phyloP scores from a whole-genome alignment of 2,888 invertebrate genomes.

The Eucriotettix oculatus region DNA sequence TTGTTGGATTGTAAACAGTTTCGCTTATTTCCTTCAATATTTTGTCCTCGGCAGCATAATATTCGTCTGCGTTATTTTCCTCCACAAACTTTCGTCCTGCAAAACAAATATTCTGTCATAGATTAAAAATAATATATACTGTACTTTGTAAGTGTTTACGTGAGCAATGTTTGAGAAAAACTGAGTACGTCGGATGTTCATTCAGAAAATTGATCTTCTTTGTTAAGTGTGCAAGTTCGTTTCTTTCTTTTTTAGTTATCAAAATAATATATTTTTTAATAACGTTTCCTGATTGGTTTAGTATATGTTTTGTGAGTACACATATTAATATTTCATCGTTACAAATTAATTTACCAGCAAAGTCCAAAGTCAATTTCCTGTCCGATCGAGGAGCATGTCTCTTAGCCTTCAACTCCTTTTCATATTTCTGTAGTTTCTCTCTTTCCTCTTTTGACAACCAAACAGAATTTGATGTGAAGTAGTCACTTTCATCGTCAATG shows the following conservation, averaged over 20 bases:
- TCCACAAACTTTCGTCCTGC: conserved; percentile 31
- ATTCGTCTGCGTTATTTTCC: conserved; percentile 24
- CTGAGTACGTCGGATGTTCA: too few relatives aligned
- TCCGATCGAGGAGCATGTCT: conserved; percentile 50
- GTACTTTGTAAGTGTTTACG: too few relatives aligned
- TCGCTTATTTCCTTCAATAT: conserved; percentile 26
- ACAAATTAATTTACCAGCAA: conserved; percentile 37
- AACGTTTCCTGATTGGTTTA: too few relatives aligned
- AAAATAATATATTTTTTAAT: too few relatives aligned
- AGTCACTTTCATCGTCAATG: conserved; percentile 89
- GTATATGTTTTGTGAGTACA: too few relatives aligned
- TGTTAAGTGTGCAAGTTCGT: too few relatives aligned
- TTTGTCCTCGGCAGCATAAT: conserved; percentile 26
- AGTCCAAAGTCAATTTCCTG: conserved; percentile 60
- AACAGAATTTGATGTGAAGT: conserved; percentile 66
- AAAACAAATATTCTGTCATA: not conserved
- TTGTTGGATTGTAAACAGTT: conserved; percentile 15
- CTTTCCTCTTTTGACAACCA: conserved; percentile 65
- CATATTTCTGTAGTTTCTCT: conserved; percentile 44
- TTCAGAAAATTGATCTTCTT: too few relatives aligned
- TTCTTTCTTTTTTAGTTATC: too few relatives aligned
- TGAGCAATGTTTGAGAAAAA: too few relatives aligned
- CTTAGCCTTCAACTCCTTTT: conserved; percentile 46
- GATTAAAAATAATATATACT: too few relatives aligned
- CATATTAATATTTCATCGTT: too few relatives aligned